phyloP scores from a whole-genome alignment of 1,140 invertebrate genomes.

The Oreohelix idahoensis region DNA sequence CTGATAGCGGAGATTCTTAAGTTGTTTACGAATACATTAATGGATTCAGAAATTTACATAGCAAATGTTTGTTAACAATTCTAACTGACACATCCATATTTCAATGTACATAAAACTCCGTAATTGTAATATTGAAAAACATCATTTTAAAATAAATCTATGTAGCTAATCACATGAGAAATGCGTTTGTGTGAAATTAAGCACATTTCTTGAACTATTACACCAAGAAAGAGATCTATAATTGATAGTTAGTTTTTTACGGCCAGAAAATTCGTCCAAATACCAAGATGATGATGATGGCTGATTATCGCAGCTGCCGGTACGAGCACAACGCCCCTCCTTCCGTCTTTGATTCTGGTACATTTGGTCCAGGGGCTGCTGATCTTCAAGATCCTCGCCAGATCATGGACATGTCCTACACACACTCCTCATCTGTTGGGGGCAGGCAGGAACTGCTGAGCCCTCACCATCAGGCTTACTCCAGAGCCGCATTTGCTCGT shows the following conservation, averaged over 20 bases:
- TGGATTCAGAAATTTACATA: too few relatives aligned
- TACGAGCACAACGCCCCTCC: constrained; percentile 56
- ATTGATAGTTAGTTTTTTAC: not conserved
- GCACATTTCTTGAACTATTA: too few relatives aligned
- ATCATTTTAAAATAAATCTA: too few relatives aligned
- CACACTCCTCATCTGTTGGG: constrained; percentile 42
- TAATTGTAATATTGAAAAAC: too few relatives aligned
- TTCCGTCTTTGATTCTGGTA: constrained; percentile 44
- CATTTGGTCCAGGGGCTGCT: constrained; percentile 35
- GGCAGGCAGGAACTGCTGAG: constrained; percentile 47
- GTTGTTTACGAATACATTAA: too few relatives aligned
- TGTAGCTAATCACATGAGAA: too few relatives aligned
- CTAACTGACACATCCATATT: too few relatives aligned
- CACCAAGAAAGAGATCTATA: not conserved
- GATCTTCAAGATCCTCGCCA: constrained; percentile 60
- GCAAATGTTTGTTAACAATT: too few relatives aligned
- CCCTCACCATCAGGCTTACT: constrained; percentile 45
- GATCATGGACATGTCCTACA: constrained; percentile 65
- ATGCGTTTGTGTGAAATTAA: too few relatives aligned
- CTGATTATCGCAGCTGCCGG: constrained; percentile 67
- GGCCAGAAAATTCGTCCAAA: not conserved
- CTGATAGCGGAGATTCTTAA: too few relatives aligned
- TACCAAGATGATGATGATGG: constrained; percentile 68
- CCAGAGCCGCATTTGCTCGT: constrained; percentile 45
- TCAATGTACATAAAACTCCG: too few relatives aligned